These are phyloP conservation scores for Philereme transversata DNA, from an alignment of 2,888 invertebrate genomes.

Conservation along the genomic window DNA sequence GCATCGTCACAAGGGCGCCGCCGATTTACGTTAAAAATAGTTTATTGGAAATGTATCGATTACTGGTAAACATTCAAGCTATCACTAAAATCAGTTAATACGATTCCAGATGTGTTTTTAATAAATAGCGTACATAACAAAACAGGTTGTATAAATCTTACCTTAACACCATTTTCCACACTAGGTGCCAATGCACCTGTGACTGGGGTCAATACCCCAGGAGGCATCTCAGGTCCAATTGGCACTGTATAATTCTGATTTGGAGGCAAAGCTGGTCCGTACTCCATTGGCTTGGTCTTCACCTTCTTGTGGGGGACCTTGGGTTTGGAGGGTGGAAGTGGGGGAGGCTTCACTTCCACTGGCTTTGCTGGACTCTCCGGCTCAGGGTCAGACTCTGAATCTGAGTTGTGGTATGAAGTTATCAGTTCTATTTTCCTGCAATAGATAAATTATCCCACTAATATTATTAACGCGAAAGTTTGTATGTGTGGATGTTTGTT, in stretches of 20 bases:
- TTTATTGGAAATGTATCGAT: no score
- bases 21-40: no score
- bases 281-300: slow-evolving; percentile 60
- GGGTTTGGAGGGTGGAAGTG: slow-evolving; percentile 39
- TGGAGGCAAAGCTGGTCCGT: slow-evolving; percentile 67
- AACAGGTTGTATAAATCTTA: slow-evolving; percentile 32
- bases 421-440: slow-evolving; percentile 83
- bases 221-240: slow-evolving; percentile 73
- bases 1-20: no score
- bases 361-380: slow-evolving; percentile 52
- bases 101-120: no score
- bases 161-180: slow-evolving; percentile 40
- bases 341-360: slow-evolving; percentile 28
- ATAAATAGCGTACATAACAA: no score
- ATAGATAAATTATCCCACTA: neutral
- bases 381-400: slow-evolving; percentile 82
- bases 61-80: no score
- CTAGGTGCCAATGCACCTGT: no score
- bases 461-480: neutral
- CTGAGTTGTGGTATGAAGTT: slow-evolving; percentile 81
- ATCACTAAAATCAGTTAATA: no score
- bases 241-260: slow-evolving; percentile 64
- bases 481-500: no score
- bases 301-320: slow-evolving; percentile 53
- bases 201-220: slow-evolving; percentile 40